Conservation (phyloP, 2,888 invertebrate species). For the Adineta ricciae region DNA sequence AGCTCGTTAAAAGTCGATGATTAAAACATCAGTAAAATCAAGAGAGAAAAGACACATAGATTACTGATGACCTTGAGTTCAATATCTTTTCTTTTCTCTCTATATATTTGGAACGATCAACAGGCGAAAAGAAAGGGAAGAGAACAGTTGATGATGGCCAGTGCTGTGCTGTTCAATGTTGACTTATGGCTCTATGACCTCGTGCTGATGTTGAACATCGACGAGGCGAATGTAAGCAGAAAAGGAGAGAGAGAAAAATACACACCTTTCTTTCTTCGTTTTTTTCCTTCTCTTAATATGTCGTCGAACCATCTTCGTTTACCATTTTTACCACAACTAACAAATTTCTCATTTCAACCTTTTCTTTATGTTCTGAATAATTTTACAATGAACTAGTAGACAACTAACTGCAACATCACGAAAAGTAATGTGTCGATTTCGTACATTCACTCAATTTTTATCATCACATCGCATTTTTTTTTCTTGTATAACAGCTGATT, state of each 20-base stretch:
- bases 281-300: not conserved
- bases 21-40: not conserved
- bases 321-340: not conserved
- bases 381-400: not conserved
- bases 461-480: not conserved
- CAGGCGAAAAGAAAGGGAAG: not conserved
- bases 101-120: not conserved
- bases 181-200: constrained; percentile 9
- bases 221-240: not conserved
- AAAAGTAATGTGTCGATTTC: not conserved
- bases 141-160: constrained; percentile 6
- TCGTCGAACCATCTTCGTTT: not conserved
- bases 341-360: not conserved
- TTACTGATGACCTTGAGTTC: not conserved
- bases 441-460: no score
- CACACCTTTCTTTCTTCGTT: not conserved
- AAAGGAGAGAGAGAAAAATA: not conserved
- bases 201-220: constrained; percentile 11
- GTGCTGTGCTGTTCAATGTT: constrained; percentile 7
- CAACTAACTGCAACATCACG: no score
- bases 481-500: not conserved
- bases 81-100: not conserved
- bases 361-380: not conserved
- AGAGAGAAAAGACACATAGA: not conserved
- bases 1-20: constrained; percentile 6